Evolutionary conservation across 2,888 invertebrate species (phyloP), one percentile per base, ranked within the genome.

Genomic region (Andrena bicolor): DNA sequence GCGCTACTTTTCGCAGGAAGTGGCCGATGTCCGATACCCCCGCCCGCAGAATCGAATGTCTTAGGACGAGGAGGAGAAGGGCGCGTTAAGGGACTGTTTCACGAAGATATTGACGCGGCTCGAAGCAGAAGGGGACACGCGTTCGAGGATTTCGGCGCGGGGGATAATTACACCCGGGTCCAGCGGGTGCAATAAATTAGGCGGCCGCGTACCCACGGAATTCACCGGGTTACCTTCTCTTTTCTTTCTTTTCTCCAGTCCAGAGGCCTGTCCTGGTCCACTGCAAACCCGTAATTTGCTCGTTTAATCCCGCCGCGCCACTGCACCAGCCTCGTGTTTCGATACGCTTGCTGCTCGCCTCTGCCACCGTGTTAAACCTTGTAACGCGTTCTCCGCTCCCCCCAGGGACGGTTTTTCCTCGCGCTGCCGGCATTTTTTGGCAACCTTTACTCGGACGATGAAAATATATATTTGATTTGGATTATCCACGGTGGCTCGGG

Each of bases 221-320:
- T 88, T 82, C 84, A 72, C 75, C 71, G 75, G 60, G 77, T 76
- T 72, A 69, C 61, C 76, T 74, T 78, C 78, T 49, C n/a, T 23
- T 73, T 81, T 76, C 76, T 82, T 86, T 80, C 79, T 86, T 84
- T 86, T 84, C 32, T 60, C 10, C 23, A 16, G 41, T 16, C 70
- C 53, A 53, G 61, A 20, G 58, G 49, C n/a, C 66, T 64, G 61
- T 35, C 56, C 41, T 56, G 79, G 75, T 79, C 77, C 77, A 51
- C 71, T 32, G 82, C 84, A 83, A 85, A 84, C 87, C 87, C 86
- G 82, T 88, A 87, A 87, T 88, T 87, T 87, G 80, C 82, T 74
- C 82, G 87, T 86, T 87, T 84, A 88, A 87, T 87, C 75, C 80
- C 60, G 41, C 61, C 80, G 65, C 68, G 56, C 76, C 73, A 66